phyloP scores from a whole-genome alignment of 2,888 invertebrate genomes.

The Pterostichus madidus region DNA sequence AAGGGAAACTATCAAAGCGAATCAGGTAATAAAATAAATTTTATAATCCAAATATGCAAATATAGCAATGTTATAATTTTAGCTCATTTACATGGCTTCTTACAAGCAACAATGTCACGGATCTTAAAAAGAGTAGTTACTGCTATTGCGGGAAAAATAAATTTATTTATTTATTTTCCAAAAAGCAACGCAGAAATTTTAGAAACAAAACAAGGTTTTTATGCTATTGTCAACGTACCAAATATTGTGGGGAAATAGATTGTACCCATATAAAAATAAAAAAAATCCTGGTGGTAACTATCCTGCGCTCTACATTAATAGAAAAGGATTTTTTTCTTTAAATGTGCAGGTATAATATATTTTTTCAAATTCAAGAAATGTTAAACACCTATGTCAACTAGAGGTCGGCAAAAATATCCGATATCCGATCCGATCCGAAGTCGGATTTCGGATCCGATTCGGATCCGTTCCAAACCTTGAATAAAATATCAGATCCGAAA shows the following conservation, averaged over 20 bases:
- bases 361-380: neutral
- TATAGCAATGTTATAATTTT: too few species aligned
- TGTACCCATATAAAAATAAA: conserved; percentile 36
- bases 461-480: too few species aligned
- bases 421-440: too few species aligned
- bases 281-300: conserved; percentile 22
- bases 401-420: too few species aligned
- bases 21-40: conserved; percentile 7
- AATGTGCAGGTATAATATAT: conserved; percentile 64
- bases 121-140: too few species aligned
- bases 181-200: conserved; percentile 15
- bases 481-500: too few species aligned
- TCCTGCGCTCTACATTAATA: conserved; percentile 47
- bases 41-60: too few species aligned
- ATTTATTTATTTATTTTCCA: conserved; percentile 10
- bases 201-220: conserved; percentile 14
- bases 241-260: conserved; percentile 32
- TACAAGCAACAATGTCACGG: neutral
- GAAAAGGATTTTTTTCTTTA: conserved; percentile 67
- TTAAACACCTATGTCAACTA: too few species aligned
- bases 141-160: conserved; percentile 6
- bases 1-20: conserved; percentile 43
- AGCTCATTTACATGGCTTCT: too few species aligned
- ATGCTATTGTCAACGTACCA: conserved; percentile 20
- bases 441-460: too few species aligned